Evolutionary conservation across 2,888 invertebrate species (phyloP).

Genomic region (Ectropis crepuscularia): DNA sequence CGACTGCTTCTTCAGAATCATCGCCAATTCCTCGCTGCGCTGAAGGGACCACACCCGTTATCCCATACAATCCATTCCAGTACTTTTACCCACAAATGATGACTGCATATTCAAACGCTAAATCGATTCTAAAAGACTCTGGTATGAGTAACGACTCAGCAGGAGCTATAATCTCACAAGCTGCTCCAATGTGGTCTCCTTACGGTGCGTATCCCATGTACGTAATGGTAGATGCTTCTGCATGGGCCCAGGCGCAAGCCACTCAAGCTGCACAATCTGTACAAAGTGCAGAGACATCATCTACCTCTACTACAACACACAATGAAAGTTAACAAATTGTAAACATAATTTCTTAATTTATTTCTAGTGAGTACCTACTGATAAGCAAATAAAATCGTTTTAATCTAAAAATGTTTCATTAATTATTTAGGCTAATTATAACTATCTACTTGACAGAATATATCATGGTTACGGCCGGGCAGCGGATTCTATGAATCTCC

Average conservation of each 20-base stretch:
- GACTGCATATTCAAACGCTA: constrained; percentile 66
- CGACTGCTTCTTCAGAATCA: constrained; percentile 48
- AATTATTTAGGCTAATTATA: neutral
- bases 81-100: constrained; percentile 74
- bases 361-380: constrained; percentile 12
- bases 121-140: constrained; percentile 62
- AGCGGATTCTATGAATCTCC: too few relatives aligned
- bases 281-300: constrained; percentile 14
- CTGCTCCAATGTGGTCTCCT: constrained; percentile 63
- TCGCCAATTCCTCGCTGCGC: constrained; percentile 46
- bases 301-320: constrained; percentile 45
- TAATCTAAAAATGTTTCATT: constrained; percentile 14
- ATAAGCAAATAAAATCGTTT: constrained; percentile 16
- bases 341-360: constrained; percentile 22
- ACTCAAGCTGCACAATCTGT: constrained; percentile 30
- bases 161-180: constrained; percentile 48
- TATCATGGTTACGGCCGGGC: too few relatives aligned
- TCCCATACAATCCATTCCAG: constrained; percentile 63
- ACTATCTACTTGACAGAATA: too few relatives aligned
- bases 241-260: constrained; percentile 62
- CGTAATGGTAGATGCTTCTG: constrained; percentile 69
- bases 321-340: constrained; percentile 31
- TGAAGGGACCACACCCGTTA: constrained; percentile 44
- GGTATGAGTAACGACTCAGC: constrained; percentile 59
- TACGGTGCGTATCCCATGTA: constrained; percentile 70